phyloP scores from a whole-genome alignment of 1,140 invertebrate species.

The Agrypnia vestita region DNA sequence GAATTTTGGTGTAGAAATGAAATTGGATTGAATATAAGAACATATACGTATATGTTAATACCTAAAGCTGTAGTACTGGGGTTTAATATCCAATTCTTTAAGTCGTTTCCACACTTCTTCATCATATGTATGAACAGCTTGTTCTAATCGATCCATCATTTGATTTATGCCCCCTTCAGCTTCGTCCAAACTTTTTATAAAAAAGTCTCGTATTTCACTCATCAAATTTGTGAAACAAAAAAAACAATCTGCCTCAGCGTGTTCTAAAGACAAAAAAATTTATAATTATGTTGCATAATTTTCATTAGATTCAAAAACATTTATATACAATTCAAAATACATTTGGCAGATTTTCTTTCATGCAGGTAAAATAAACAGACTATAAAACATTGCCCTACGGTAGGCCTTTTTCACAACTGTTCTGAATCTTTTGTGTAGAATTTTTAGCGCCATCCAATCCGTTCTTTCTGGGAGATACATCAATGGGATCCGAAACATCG shows the following conservation, averaged over 20 bases:
- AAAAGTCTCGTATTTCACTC: slow-evolving; percentile 97
- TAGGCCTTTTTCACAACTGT: no score
- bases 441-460: no score
- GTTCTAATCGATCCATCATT: slow-evolving; percentile 86
- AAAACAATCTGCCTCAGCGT: slow-evolving; percentile 97
- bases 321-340: no score
- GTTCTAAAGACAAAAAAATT: slow-evolving; percentile 73
- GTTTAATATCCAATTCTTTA: slow-evolving; percentile 88
- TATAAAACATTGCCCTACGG: no score
- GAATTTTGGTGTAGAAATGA: neutral
- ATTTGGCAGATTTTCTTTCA: no score
- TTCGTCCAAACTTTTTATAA: slow-evolving; percentile 96
- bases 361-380: no score
- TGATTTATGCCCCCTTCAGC: slow-evolving; percentile 90
- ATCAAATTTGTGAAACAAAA: slow-evolving; percentile 98
- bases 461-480: no score
- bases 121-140: slow-evolving; percentile 86
- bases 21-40: neutral
- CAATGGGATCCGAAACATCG: no score
- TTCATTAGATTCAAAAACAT: no score
- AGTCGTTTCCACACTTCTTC: slow-evolving; percentile 83
- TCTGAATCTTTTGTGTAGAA: no score
- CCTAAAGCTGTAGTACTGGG: slow-evolving; percentile 97
- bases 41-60: slow-evolving; percentile 63
- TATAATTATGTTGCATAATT: neutral